Percentiles rank a stretch among this genome's conserved stretches.
phyloP scores from a whole-genome alignment of 1,140 invertebrate genomes.

The Atta texana region DNA sequence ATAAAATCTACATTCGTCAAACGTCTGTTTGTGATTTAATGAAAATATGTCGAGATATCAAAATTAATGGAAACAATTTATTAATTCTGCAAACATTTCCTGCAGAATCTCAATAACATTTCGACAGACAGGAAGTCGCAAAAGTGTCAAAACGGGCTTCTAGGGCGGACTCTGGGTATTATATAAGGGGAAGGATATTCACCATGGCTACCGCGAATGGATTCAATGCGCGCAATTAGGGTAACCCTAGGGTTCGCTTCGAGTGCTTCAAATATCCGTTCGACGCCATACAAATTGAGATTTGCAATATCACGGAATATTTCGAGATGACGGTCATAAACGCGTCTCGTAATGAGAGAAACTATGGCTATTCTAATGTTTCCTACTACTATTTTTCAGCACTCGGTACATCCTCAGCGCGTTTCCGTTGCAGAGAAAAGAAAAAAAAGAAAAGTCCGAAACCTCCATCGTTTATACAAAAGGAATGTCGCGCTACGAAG shows the following conservation, averaged over 20 bases:
- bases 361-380: slow-evolving; percentile 28
- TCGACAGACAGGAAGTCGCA: slow-evolving; percentile 76
- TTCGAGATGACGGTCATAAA: slow-evolving; percentile 33
- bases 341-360: slow-evolving; percentile 29
- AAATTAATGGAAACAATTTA: slow-evolving; percentile 4
- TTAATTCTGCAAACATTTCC: not conserved
- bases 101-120: slow-evolving; percentile 56
- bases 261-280: slow-evolving; percentile 35
- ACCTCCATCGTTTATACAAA: slow-evolving; percentile 23
- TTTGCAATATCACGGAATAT: slow-evolving; percentile 35
- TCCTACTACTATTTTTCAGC: slow-evolving; percentile 35
- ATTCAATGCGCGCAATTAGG: slow-evolving; percentile 67
- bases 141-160: slow-evolving; percentile 78
- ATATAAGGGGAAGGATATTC: slow-evolving; percentile 62
- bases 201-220: slow-evolving; percentile 62
- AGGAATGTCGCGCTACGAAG: slow-evolving; percentile 43
- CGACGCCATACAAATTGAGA: slow-evolving; percentile 28
- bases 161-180: slow-evolving; percentile 55
- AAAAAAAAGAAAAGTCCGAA: not conserved
- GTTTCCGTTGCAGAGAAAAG: slow-evolving; percentile 20
- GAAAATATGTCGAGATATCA: not conserved
- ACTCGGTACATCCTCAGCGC: slow-evolving; percentile 31
- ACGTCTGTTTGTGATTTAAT: not conserved
- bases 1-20: not conserved
- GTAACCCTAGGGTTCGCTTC: slow-evolving; percentile 20